Base-by-base conservation (phyloP, 35 echinoderm and acorn worm species). In the Holothuria glaberrima region DNA sequence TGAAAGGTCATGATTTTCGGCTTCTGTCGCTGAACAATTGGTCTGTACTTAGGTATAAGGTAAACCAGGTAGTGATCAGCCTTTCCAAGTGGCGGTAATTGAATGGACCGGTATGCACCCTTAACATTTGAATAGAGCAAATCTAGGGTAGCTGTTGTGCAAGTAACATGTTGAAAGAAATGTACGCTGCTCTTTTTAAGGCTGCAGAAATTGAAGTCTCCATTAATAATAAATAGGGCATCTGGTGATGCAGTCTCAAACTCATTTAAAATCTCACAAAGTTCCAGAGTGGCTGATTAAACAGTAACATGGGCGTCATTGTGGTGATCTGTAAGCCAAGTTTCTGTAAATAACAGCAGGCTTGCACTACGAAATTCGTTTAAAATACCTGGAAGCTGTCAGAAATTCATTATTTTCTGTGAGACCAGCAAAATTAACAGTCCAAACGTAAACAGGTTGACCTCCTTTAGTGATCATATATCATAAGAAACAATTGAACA, bases 131-230 rank as follows among this genome's bases (percentile, higher is more conserved):
- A 34, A 77, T 75, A 89, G 28, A 48, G 57, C 18, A 89, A 36
- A 44, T 75, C 48, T 24, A 89, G 70, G 14, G 87, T 89, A 31
- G 26, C 71, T 0, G 87, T 89, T 25, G 48, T 10, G 28, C 87
- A 89, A 17, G 50, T 89, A 19, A 89, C 87, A 75, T 89, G 87
- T 29, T 89, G 69, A 54, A 77, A 89, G 75, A 28, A 89, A 30
- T 77, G 38, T 16, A 52, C 41, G 54, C 30, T 88, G 62, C 9
- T 71, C 24, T 45, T 88, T 48, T 46, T 88, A 5, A 87, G 61
- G 38, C 3, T 88, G 46, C 64, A 70, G 30, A 48, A 20, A 50
- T 88, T 60, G 21, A 83, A 83, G 32, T 88, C 86, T 3, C 86
- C 67, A 28, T 68, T 88, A 30, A 88, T 35, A 16, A 88, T 71